Evolutionary conservation across 1,140 invertebrate species (phyloP).

Genomic region (Muscidifurax raptorellus): DNA sequence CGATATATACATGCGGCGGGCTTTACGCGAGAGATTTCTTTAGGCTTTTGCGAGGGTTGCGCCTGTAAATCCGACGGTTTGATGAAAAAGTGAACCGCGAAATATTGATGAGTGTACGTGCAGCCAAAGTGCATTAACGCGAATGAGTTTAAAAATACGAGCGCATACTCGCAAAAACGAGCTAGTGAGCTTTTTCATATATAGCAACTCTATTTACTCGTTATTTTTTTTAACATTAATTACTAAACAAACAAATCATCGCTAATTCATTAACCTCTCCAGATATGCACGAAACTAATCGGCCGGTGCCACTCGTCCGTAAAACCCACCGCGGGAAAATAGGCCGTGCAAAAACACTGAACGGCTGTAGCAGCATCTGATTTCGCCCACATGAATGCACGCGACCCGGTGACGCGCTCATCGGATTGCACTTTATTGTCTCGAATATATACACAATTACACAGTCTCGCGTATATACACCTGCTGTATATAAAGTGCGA

Average conservation of each 20-base stretch:
- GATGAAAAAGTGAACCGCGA: neutral
- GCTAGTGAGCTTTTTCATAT: too few relatives aligned
- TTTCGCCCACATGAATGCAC: neutral
- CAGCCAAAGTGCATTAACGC: too few relatives aligned
- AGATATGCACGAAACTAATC: neutral
- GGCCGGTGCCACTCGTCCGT: neutral
- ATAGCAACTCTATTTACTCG: too few relatives aligned
- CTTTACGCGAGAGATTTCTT: neutral
- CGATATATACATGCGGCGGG: neutral
- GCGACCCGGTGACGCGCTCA: neutral
- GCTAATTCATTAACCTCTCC: too few relatives aligned
- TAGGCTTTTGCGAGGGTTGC: neutral
- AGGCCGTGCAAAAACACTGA: neutral
- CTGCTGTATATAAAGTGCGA: too few relatives aligned
- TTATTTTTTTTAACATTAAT: too few relatives aligned
- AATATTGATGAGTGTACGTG: too few relatives aligned
- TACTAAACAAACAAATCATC: too few relatives aligned
- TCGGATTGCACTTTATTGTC: slow-evolving; percentile 29
- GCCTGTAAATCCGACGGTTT: neutral
- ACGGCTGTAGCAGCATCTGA: neutral
- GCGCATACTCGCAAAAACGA: too few relatives aligned
- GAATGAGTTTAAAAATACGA: too few relatives aligned
- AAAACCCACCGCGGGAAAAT: slow-evolving; percentile 40
- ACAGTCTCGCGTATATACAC: neutral
- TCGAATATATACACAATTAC: neutral